These are phyloP conservation scores for Chamaea fasciata DNA, from an alignment of 2,113 vertebrate species.

Conservation along the genomic window DNA sequence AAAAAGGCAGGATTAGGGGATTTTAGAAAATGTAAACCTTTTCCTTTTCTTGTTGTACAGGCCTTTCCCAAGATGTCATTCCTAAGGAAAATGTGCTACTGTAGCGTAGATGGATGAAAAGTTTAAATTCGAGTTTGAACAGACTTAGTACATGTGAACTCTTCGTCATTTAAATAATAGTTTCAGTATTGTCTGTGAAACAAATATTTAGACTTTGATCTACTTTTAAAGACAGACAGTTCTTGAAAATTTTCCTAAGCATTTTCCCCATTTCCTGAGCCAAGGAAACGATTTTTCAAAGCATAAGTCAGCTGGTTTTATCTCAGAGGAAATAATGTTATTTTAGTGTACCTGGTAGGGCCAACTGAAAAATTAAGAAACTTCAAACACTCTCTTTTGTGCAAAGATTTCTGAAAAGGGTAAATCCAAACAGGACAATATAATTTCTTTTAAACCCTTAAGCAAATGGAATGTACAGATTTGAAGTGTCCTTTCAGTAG, in stretches of 20 bases:
- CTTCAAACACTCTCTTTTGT: rapidly evolving
- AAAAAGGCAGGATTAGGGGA: conserved; percentile 41
- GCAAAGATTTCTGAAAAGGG: neutral
- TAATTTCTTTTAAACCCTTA: neutral
- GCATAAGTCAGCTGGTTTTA: neutral
- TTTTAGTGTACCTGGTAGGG: neutral
- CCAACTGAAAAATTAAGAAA: neutral
- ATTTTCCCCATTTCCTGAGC: neutral
- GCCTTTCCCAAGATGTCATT: neutral
- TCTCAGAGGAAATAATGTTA: neutral
- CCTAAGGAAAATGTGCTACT: neutral
- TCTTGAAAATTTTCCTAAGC: neutral
- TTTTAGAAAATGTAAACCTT: conserved; percentile 48
- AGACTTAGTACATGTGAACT: neutral
- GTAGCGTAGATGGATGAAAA: neutral
- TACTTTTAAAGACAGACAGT: neutral
- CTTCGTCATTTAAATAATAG: neutral
- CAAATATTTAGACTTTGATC: conserved; percentile 30
- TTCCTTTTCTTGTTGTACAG: neutral
- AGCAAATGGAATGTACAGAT: neutral
- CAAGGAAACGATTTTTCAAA: neutral
- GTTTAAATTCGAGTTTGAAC: conserved; percentile 5
- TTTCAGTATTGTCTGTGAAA: neutral
- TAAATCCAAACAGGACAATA: neutral
- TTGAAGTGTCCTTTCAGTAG: neutral